Percentiles rank a stretch among this genome's conserved stretches.
phyloP scores from a whole-genome alignment of 2,113 vertebrate species.

The Clarias batrachus region DNA sequence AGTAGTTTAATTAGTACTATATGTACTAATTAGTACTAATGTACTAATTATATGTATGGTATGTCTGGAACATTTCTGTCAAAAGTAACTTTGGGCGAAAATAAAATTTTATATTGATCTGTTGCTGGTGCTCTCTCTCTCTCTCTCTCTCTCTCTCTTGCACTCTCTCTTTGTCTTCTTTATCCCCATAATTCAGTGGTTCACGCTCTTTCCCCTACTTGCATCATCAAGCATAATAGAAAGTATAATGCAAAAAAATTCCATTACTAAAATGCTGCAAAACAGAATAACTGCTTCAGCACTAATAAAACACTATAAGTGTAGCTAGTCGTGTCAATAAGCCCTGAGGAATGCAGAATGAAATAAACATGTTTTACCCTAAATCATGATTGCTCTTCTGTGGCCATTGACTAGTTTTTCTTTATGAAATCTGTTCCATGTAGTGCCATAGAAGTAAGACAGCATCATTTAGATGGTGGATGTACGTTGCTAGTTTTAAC shows the following conservation, averaged over 20 bases:
- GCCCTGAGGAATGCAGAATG: constrained; percentile 1
- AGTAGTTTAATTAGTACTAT: background rate
- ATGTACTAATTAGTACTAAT: no score
- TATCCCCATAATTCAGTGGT: background rate
- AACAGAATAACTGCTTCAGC: constrained; percentile 4
- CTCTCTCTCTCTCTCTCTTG: background rate
- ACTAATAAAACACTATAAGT: constrained; percentile 1
- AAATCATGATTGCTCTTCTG: constrained; percentile 18
- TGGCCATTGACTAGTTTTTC: background rate
- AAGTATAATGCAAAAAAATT: constrained; percentile 20
- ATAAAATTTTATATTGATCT: background rate
- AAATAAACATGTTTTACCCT: background rate
- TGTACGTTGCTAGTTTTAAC: background rate
- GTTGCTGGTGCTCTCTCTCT: background rate
- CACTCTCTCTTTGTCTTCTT: background rate
- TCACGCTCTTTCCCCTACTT: constrained; percentile 18
- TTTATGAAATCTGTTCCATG: background rate
- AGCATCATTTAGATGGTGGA: background rate
- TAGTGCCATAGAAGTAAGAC: background rate
- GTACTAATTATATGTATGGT: no score
- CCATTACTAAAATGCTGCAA: constrained; percentile 4
- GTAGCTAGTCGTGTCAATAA: background rate
- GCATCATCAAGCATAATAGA: constrained; percentile 32
- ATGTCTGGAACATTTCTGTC: background rate
- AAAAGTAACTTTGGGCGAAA: background rate